Base-by-base conservation (phyloP, 2,888 invertebrate genomes). In the Tetheella fluctuosa region DNA sequence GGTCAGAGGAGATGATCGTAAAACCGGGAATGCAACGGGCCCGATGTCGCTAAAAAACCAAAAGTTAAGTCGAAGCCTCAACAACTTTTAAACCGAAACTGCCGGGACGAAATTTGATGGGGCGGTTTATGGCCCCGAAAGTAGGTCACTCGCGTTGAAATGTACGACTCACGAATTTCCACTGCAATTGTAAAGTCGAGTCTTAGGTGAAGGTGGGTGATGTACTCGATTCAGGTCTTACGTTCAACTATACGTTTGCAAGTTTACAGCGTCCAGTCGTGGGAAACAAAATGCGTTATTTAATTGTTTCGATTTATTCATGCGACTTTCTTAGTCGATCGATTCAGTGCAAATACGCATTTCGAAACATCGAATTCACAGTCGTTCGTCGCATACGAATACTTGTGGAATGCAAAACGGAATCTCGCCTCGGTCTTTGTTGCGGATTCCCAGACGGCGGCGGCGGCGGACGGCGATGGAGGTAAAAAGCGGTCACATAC, bases 391-490 rank as follows among this genome's bases (percentile, higher is more conserved):
- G 79, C 84, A 80, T 83, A 81, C 84, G 84, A 83, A 85, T 81
- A 83, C 86, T 69, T 70, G 77, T 73, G 89, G 91, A 91, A 93
- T 91, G 90, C 90, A 88, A 89, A 89, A 84, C 86, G 90, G 91
- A 90, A 91, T 91, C 85, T 85, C 81, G 85, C 77, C n/a, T 76
- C 76, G 82, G 79, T 86, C 92, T 91, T 91, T 89, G 91, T 89
- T 85, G 84, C 84, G 81, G 92, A 93, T 93, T 92, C 93, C 89
- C 93, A 93, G 93, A 93, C 93, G 85, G 83, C 86, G 86, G 80
- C 86, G 86, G 80, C 83, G 68, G 66, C 64, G 68, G 81, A 77
- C 78, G 79, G 71, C 76, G 76, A 71, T 55, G 63, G 77, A 80
- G 76, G 88, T 85, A 93, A 93, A 93, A 93, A 92, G 90, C 88